Evolutionary conservation across 2,797 vertebrate genomes (phyloP).

Genomic region (Tragopan temminckii): DNA sequence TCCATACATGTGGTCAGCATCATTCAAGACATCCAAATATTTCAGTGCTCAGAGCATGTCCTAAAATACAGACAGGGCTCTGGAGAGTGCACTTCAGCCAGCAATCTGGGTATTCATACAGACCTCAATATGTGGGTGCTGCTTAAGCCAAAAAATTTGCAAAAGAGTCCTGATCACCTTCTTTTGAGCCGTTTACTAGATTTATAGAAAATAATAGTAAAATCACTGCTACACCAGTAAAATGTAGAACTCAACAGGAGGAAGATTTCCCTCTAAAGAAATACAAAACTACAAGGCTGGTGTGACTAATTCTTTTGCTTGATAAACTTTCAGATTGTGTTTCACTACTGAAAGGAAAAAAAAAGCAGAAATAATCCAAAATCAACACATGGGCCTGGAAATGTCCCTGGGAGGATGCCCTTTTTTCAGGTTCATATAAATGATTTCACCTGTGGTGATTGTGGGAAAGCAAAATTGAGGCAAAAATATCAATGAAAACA

Average conservation of each 20-base stretch:
- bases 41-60: rapidly evolving
- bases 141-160: neutral
- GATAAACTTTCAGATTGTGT: neutral
- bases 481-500: neutral
- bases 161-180: neutral
- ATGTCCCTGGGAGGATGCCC: neutral
- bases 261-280: neutral
- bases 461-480: neutral
- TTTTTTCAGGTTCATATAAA: neutral
- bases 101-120: rapidly evolving
- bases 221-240: neutral
- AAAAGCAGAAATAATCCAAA: neutral
- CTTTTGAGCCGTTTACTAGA: neutral
- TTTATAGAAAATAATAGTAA: neutral
- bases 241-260: neutral
- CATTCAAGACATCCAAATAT: neutral
- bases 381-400: neutral
- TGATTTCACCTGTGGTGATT: neutral
- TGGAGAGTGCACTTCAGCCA: neutral
- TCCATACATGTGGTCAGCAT: neutral
- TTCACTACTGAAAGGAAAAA: neutral
- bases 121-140: neutral
- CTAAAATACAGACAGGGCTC: neutral
- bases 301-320: neutral
- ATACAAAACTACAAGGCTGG: neutral